Percentiles rank a stretch among this genome's conserved stretches.
phyloP scores from a whole-genome alignment of 1,140 invertebrate species.

The Oscheius sp. region DNA sequence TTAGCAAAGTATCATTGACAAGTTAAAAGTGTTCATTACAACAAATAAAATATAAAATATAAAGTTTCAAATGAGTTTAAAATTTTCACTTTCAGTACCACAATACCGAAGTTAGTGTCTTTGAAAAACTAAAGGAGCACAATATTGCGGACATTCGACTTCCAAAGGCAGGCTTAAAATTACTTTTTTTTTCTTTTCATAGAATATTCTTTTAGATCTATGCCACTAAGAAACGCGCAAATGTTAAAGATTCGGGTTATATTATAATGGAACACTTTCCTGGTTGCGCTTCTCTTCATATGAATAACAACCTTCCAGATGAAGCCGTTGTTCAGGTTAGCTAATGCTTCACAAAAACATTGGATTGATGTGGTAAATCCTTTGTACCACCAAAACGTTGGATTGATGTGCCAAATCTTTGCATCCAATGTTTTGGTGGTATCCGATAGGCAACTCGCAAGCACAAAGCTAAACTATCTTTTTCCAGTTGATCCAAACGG shows the following conservation, averaged over 20 bases:
- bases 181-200: too few species aligned
- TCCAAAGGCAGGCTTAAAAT: not conserved
- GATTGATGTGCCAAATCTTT: too few species aligned
- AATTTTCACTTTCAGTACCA: conserved; percentile 2
- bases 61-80: not conserved
- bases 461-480: not conserved
- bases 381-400: too few species aligned
- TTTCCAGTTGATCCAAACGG: not conserved
- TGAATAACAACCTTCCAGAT: not conserved
- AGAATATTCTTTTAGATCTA: not conserved
- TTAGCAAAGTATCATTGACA: not conserved
- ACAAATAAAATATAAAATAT: not conserved
- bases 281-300: not conserved
- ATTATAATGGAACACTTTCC: conserved; percentile 6
- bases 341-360: too few species aligned
- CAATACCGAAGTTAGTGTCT: not conserved
- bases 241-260: not conserved
- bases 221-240: not conserved
- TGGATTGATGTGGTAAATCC: too few species aligned
- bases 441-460: not conserved
- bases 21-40: too few species aligned
- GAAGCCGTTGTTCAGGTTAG: not conserved
- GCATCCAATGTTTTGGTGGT: not conserved
- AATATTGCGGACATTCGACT: not conserved
- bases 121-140: not conserved